Base-by-base conservation (phyloP, 2,113 vertebrate genomes). In the Erpornis zantholeuca region DNA sequence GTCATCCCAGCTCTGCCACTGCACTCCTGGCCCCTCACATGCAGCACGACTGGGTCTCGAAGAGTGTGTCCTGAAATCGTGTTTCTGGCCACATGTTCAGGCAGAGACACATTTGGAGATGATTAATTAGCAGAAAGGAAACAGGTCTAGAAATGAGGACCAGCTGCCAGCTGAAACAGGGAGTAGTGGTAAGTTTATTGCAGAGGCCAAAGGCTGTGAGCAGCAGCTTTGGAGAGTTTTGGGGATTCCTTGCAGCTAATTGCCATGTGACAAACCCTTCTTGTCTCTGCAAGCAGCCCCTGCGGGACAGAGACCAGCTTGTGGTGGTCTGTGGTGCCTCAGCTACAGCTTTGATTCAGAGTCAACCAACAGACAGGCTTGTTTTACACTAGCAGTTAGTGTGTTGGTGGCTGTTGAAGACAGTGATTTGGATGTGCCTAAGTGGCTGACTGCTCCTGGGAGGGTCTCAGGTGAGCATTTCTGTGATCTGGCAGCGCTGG, bases 51-150 rank as follows among this genome's bases (percentile, higher is more conserved):
- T 6, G 25, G 7, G 6, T n/a, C 63, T 90, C 45, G 0, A 36
- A 2, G 16, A 53, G 12, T 16, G 28, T 36, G 25, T 47, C 87
- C 84, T 13, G 10, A 42, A 36, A 17, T 40, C 0, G 0, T 24
- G n/a, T 70, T 89, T 79, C 73, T 92, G 82, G 79, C 75, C 54
- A 66, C 29, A 3, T 20, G 38, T 77, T 77, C 71, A 63, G 81
- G 70, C 31, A 36, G 52, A 87, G 50, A 90, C 64, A 86, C 92
- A 95, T 95, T 96, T 96, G 92, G 93, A 94, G 90, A 84, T 73
- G 79, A 95, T 96, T 96, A 97, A 96, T 92, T 91, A 95, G 66
- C 19, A 79, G 80, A 92, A 92, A 94, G 87, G 87, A 94, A 91
- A 65, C 45, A 82, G 64, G 85, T 85, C 64, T 63, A 86, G 88